These are phyloP conservation scores for Eubasilissa splendida DNA, from an alignment of 2,888 invertebrate genomes.

Conservation along the genomic window DNA sequence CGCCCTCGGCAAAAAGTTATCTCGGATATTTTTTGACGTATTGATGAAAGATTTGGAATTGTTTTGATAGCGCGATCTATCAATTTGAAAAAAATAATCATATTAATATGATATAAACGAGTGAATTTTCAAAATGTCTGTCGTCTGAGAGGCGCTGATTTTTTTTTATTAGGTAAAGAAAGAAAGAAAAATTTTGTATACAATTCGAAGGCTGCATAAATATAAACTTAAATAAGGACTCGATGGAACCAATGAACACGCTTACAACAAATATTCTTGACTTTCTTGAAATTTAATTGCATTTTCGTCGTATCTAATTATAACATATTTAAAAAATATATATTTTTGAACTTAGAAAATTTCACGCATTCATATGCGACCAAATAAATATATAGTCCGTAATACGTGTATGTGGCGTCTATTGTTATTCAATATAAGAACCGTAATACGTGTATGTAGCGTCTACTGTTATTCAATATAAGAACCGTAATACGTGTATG, in stretches of 20 bases:
- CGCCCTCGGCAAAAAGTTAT: neutral
- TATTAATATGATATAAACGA: too few relatives aligned
- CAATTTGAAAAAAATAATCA: too few relatives aligned
- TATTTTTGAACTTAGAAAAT: neutral
- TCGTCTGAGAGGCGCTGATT: too few relatives aligned
- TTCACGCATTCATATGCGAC: slow-evolving; percentile 45
- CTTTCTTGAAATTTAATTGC: slow-evolving; percentile 4
- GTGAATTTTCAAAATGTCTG: too few relatives aligned
- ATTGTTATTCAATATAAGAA: slow-evolving; percentile 52
- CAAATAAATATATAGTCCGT: slow-evolving; percentile 44
- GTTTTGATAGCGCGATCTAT: too few relatives aligned
- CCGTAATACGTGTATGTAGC: slow-evolving; percentile 54
- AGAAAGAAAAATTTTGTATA: slow-evolving; percentile 36
- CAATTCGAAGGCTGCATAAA: slow-evolving; percentile 49
- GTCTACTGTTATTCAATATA: slow-evolving; percentile 54
- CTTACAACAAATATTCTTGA: slow-evolving; percentile 41
- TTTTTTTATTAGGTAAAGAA: neutral
- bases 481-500: slow-evolving; percentile 52
- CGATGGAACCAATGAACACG: slow-evolving; percentile 53
- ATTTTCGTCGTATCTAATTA: too few relatives aligned
- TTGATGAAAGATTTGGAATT: neutral
- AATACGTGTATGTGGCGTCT: slow-evolving; percentile 57
- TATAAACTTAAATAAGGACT: slow-evolving; percentile 30
- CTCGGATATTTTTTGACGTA: neutral
- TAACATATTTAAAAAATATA: neutral